Conservation (phyloP, 2,113 vertebrate genomes). For the Cricetomys ansorgei region DNA sequence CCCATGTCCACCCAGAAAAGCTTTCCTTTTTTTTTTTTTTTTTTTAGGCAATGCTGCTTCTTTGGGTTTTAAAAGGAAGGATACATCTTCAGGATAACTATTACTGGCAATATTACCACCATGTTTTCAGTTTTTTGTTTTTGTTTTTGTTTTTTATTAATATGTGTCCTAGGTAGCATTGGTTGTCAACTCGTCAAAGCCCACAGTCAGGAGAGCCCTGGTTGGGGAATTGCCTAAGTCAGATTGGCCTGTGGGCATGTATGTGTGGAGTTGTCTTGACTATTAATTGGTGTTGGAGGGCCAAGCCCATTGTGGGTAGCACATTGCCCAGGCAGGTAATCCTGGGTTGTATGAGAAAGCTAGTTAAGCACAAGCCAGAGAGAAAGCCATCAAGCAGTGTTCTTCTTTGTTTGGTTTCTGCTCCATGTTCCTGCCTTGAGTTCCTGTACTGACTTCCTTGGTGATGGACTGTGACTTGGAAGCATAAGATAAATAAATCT, state of each 20-base stretch:
- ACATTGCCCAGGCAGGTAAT: background rate
- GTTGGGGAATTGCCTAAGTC: background rate
- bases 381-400: background rate
- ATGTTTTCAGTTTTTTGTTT: background rate
- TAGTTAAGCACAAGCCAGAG: background rate
- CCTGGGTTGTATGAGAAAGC: background rate
- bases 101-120: background rate
- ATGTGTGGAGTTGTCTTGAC: background rate
- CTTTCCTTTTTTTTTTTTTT: background rate
- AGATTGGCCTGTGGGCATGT: background rate
- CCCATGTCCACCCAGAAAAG: background rate
- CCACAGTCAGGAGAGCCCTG: background rate
- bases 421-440: background rate
- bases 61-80: background rate
- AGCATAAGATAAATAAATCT: background rate
- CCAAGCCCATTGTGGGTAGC: background rate
- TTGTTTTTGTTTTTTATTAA: no score
- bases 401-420: background rate
- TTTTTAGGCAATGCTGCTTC: background rate
- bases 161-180: background rate
- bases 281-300: background rate
- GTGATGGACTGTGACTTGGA: background rate
- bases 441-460: background rate
- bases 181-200: background rate
- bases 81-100: background rate